Evolutionary conservation across 2,113 vertebrate genomes (phyloP), one percentile per base, ranked within the genome.

Genomic region (Quiscalus mexicanus): DNA sequence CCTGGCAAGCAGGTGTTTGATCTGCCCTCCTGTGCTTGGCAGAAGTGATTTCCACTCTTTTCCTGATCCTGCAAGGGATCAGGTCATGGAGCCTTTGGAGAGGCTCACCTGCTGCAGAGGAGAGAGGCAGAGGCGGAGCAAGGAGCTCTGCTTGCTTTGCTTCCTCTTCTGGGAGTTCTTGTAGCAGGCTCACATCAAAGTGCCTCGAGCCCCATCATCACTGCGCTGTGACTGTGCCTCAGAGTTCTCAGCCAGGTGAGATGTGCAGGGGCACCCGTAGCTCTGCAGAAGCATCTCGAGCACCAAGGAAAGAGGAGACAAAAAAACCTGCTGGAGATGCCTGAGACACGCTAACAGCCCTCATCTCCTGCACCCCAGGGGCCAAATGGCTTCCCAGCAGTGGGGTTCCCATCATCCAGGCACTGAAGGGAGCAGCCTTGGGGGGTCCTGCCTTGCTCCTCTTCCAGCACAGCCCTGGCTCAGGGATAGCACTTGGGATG

Each of bases 401-500:
- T 2, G 3, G 14, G 49, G 13, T 2, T 12, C 56, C 49, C 56
- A 39, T n/a, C 52, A 59, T 14, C 47, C 42, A 70, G 49, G 19
- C 60, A 4, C 2, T 17, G 44, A 24, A 28, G 22, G 59, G 18
- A 68, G 6, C 49, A 65, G 70, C 30, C 25, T 17, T 13, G 4
- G 62, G 62, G 35, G 7, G 9, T 82, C 39, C 56, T 79, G 62
- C 60, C 65, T 79, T 45, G 24, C 71, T 92, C 18, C 15, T 74
- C 55, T 74, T 53, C n/a, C 52, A 58, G 45, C 45, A 52, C 3
- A 2, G 10, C 14, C 25, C 44, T 24, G n/a, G 16, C 41, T 73
- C 0, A 0, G 11, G 41, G 6, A 50, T 11, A 5, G 44, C 1
- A 1, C n/a, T 37, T 31, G 30, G 35, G 19, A 42, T 68, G 60